A percentile compares a stretch with the other conserved stretches of the same genome.
These are phyloP conservation scores for Orientallactaga sibirica DNA, from an alignment of 2,797 vertebrate species.

Conservation along the genomic window DNA sequence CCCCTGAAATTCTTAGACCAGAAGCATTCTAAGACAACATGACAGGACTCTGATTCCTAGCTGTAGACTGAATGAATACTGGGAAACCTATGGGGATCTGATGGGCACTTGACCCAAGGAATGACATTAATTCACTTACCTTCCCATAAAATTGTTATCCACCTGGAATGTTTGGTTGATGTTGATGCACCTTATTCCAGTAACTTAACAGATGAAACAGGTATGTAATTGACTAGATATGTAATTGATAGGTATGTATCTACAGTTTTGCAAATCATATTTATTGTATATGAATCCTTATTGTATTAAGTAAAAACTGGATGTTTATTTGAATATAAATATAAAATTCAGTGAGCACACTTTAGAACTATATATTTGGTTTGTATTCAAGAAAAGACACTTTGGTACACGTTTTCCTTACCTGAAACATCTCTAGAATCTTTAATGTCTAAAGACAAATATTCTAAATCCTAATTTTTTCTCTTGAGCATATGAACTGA, in stretches of 20 bases:
- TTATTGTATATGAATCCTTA: not conserved
- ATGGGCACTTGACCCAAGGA: not conserved
- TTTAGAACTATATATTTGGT: slow-evolving; percentile 15
- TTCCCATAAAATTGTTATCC: not conserved
- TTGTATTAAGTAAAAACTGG: not conserved
- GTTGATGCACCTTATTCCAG: not conserved
- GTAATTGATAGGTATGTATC: not conserved
- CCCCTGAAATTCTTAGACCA: no score
- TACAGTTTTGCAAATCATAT: not conserved
- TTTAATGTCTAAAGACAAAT: slow-evolving; percentile 58
- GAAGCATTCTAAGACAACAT: not conserved
- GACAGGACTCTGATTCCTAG: not conserved
- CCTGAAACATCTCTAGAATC: slow-evolving; percentile 15
- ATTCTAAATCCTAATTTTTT: not conserved
- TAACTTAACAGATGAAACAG: slow-evolving; percentile 42
- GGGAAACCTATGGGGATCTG: not conserved
- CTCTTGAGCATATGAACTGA: slow-evolving; percentile 57
- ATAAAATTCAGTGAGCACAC: not conserved
- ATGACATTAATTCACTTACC: not conserved
- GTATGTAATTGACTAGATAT: not conserved
- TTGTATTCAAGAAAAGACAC: slow-evolving; percentile 32
- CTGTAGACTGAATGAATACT: not conserved
- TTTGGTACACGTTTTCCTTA: slow-evolving; percentile 45
- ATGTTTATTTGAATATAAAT: not conserved
- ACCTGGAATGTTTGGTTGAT: not conserved